A percentile compares a stretch with the other conserved stretches of the same genome.
These are phyloP conservation scores for Papilio gigon DNA, from an alignment of 2,888 invertebrate species.

Conservation along the genomic window DNA sequence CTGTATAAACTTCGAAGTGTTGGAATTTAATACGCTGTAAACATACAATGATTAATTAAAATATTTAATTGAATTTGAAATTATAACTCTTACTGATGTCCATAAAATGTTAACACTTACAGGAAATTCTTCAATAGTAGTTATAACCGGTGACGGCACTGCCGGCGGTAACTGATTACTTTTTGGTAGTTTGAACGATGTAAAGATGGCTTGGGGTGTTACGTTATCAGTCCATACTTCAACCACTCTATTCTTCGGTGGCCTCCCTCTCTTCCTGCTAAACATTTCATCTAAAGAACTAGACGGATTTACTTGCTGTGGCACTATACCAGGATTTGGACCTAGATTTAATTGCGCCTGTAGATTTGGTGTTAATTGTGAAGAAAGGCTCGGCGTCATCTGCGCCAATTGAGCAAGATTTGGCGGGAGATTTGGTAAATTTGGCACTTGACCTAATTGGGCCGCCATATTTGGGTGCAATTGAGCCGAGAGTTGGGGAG, in stretches of 20 bases:
- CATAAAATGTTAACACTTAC: constrained; percentile 60
- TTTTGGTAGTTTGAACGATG: constrained; percentile 95
- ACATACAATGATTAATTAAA: constrained; percentile 26
- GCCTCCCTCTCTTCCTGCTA: constrained; percentile 95
- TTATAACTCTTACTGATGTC: not conserved
- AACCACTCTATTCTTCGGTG: constrained; percentile 97
- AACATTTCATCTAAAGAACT: constrained; percentile 95
- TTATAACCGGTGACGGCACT: constrained; percentile 69
- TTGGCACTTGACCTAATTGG: constrained; percentile 74
- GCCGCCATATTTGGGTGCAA: constrained; percentile 79
- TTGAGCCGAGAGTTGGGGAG: constrained; percentile 75
- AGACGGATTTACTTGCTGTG: constrained; percentile 77
- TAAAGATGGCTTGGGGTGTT: constrained; percentile 95
- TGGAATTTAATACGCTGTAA: constrained; percentile 82
- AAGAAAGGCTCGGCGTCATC: constrained; percentile 74
- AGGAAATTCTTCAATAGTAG: constrained; percentile 76
- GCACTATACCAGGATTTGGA: constrained; percentile 65
- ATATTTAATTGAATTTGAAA: not conserved
- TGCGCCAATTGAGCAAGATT: constrained; percentile 76
- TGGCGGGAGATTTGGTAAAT: constrained; percentile 69
- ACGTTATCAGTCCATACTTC: constrained; percentile 94
- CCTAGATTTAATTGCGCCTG: constrained; percentile 75
- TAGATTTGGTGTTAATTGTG: constrained; percentile 72
- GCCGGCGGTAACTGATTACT: constrained; percentile 74
- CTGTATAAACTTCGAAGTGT: constrained; percentile 84